Evolutionary conservation across 2,797 vertebrate genomes (phyloP).

Genomic region (Acrossocheilus wenchowensis): DNA sequence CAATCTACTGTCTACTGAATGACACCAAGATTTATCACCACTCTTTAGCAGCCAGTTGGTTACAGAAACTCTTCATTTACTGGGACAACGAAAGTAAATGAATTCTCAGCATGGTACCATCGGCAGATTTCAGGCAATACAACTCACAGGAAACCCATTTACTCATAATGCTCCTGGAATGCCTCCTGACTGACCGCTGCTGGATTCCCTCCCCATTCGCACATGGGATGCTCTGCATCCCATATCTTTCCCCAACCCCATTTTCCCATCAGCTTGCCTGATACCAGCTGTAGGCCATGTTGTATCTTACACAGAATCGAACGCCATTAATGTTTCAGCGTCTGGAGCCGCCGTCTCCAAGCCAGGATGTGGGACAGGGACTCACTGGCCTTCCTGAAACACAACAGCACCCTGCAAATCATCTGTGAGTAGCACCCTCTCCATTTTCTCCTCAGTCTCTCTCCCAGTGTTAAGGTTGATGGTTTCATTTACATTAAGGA

Average conservation of each 20-base stretch:
- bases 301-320: conserved; percentile 91
- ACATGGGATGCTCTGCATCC: conserved; percentile 67
- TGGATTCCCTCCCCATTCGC: conserved; percentile 64
- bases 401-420: conserved; percentile 77
- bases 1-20: conserved; percentile 1
- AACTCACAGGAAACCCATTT: conserved; percentile 56
- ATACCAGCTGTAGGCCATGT: conserved; percentile 82
- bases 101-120: conserved; percentile 62
- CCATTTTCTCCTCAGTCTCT: background rate
- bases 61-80: conserved; percentile 57
- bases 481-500: background rate
- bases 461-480: background rate
- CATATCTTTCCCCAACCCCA: conserved; percentile 64
- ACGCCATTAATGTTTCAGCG: conserved; percentile 98
- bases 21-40: conserved; percentile 35
- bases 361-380: conserved; percentile 84
- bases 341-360: conserved; percentile 90
- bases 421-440: conserved; percentile 81
- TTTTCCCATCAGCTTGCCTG: conserved; percentile 82
- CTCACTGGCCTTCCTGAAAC: conserved; percentile 80
- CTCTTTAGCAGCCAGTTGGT: conserved; percentile 58
- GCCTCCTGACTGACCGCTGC: conserved; percentile 56
- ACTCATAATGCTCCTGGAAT: conserved; percentile 64
- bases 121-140: conserved; percentile 55
- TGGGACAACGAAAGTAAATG: conserved; percentile 57